Conservation (phyloP, 2,797 vertebrate species). For the Poeciliopsis turneri region DNA sequence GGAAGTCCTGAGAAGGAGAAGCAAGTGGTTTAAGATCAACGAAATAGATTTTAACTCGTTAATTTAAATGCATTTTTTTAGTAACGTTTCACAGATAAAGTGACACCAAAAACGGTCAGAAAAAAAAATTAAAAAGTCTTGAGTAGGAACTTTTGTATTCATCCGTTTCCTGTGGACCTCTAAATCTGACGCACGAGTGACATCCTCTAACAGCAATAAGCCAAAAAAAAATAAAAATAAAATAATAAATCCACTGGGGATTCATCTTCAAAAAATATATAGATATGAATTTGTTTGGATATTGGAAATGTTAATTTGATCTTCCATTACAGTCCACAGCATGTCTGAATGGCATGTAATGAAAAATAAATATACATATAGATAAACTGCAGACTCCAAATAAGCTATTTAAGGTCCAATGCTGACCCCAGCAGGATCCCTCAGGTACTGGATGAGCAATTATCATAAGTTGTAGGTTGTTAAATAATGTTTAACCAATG, state of each 20-base stretch:
- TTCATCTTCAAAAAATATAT: not conserved
- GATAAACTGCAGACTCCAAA: not conserved
- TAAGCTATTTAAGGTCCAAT: not conserved
- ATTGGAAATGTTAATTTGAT: too few species aligned
- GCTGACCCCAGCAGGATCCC: not conserved
- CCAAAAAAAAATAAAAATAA: too few species aligned
- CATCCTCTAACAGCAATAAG: not conserved
- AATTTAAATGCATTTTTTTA: too few species aligned
- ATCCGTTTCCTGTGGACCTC: not conserved
- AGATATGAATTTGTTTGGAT: too few species aligned
- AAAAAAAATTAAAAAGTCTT: not conserved
- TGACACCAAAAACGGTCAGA: too few species aligned
- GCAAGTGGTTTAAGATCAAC: not conserved
- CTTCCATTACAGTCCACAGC: too few species aligned
- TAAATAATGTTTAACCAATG: not conserved
- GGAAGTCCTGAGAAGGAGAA: conserved; percentile 82
- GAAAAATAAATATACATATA: not conserved
- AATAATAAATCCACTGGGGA: not conserved
- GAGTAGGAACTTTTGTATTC: not conserved
- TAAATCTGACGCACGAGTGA: not conserved
- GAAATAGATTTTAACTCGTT: not conserved
- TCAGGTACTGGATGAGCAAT: not conserved
- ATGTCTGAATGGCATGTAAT: too few species aligned
- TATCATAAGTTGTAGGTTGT: not conserved
- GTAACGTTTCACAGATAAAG: too few species aligned